Percentiles rank a stretch among this genome's conserved stretches.
Conservation (phyloP, 2,797 vertebrate species). For the Gymnothorax reevesii region DNA sequence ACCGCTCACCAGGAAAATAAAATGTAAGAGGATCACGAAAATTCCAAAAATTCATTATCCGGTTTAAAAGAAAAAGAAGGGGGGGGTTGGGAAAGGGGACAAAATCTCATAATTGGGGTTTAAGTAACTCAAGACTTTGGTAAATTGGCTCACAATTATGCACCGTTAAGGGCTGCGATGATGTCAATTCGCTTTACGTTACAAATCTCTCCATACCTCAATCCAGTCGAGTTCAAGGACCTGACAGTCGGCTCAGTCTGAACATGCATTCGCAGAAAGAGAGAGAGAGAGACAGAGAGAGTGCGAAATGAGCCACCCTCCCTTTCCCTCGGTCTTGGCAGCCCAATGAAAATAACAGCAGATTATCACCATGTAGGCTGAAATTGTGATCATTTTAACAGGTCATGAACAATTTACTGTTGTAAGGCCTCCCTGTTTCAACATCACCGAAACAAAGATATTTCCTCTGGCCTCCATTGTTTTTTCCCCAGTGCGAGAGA, state of each 20-base stretch:
- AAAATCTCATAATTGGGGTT: slow-evolving; percentile 10
- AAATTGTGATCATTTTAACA: slow-evolving; percentile 3
- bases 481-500: not conserved
- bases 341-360: not conserved
- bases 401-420: not conserved
- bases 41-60: slow-evolving; percentile 14
- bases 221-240: slow-evolving; percentile 13
- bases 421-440: not conserved
- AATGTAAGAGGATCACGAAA: slow-evolving; percentile 1
- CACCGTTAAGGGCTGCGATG: slow-evolving; percentile 37
- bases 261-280: slow-evolving; percentile 19
- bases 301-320: not conserved
- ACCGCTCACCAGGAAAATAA: not conserved
- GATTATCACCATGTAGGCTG: not conserved
- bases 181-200: slow-evolving; percentile 42
- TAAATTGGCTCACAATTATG: slow-evolving; percentile 37
- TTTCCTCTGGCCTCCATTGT: not conserved
- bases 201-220: slow-evolving; percentile 41
- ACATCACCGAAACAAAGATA: not conserved
- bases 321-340: not conserved
- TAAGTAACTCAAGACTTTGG: slow-evolving; percentile 32
- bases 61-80: not conserved
- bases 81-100: not conserved
- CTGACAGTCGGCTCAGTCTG: not conserved
- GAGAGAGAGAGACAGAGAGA: not conserved